Conservation (phyloP, 2,797 vertebrate species). For the Anas bahamensis region DNA sequence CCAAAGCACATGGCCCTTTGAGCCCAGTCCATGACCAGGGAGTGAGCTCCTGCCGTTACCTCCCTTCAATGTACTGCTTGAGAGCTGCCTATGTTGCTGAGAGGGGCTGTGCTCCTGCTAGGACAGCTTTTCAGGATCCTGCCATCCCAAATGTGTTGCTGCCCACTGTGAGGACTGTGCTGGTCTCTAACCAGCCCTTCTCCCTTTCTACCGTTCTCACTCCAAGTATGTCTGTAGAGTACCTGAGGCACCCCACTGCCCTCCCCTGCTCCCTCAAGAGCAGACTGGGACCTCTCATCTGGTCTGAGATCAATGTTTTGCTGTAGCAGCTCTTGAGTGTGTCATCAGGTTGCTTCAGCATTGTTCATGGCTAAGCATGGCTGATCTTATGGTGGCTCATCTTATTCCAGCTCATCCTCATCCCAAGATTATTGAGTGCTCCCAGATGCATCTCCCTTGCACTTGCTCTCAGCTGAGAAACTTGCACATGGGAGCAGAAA, state of each 20-base stretch:
- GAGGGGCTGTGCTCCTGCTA: background rate
- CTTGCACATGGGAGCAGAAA: background rate
- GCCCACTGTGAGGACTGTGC: background rate
- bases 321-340: background rate
- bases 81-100: background rate
- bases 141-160: background rate
- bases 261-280: background rate
- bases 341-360: background rate
- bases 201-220: background rate
- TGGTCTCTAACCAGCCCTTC: background rate
- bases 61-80: rapidly evolving
- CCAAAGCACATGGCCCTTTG: rapidly evolving
- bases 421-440: background rate
- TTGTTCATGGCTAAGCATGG: background rate
- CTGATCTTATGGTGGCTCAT: background rate
- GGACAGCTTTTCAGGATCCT: background rate
- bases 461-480: background rate
- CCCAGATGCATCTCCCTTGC: background rate
- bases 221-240: background rate
- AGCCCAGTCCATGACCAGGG: background rate
- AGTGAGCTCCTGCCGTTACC: background rate
- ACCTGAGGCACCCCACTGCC: rapidly evolving
- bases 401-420: background rate
- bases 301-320: background rate
- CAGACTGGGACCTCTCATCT: background rate